Conservation (phyloP, 2,888 invertebrate species). For the Thelaira solivaga region DNA sequence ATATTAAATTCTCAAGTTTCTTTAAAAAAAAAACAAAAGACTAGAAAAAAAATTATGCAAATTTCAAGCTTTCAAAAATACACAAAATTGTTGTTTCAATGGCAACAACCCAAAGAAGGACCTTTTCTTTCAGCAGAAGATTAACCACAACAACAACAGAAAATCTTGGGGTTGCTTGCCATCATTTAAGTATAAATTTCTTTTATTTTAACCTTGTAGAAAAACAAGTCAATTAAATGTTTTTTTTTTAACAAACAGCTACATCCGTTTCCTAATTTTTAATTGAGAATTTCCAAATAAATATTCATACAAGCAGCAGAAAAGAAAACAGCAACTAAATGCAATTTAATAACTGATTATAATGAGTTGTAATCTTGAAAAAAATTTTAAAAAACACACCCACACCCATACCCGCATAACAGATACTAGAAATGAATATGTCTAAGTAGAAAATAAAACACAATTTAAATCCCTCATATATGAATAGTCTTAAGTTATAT, state of each 20-base stretch:
- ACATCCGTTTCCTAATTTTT: neutral
- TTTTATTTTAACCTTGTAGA: neutral
- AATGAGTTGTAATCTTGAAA: constrained; percentile 2
- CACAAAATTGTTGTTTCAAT: neutral
- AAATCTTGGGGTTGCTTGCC: neutral
- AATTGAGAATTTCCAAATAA: neutral
- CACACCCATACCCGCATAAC: too few relatives aligned
- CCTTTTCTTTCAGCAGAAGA: constrained; percentile 1
- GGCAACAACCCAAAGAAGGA: neutral
- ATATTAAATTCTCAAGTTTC: too few relatives aligned
- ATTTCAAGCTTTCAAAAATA: neutral
- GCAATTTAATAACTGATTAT: constrained; percentile 13
- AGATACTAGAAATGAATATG: neutral
- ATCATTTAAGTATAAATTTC: neutral
- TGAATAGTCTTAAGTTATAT: constrained; percentile 53
- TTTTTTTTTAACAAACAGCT: constrained; percentile 7
- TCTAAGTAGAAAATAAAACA: neutral
- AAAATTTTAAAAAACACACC: too few relatives aligned
- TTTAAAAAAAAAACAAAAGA: neutral
- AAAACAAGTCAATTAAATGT: neutral
- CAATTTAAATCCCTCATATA: constrained; percentile 35
- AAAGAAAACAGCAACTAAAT: neutral
- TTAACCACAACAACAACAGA: neutral
- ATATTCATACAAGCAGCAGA: neutral
- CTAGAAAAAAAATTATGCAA: constrained; percentile 1